Evolutionary conservation across 1,140 invertebrate species (phyloP), one percentile per base, ranked within the genome.

Genomic region (Pentalonia nigronervosa): DNA sequence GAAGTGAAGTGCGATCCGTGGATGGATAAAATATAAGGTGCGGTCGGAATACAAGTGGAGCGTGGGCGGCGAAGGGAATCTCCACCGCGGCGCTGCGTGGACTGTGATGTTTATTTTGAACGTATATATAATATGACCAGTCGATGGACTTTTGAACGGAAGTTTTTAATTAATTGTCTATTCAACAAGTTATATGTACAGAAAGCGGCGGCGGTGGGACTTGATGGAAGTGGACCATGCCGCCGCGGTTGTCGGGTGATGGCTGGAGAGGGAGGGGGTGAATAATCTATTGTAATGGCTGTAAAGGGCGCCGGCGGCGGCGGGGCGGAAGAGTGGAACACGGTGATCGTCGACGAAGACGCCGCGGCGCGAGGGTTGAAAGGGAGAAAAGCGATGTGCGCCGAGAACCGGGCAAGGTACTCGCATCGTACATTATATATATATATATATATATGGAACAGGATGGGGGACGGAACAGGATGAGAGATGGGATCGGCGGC

Each of bases 161-260:
- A 91, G 90, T 83, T 91, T 91, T 83, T 76, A 91, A 81, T 91
- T 91, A 91, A 91, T 91, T 91, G 90, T 91, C 90, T 91, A 91
- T 91, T 83, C 90, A 91, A 91, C 90, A 91, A 91, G 90, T 91
- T 76, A 45, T 88, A 88, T 50, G 20, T 34, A 50, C 21, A 88
- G 47, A 34, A 47, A n/a, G 86, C 45, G 84, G 20, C 21, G 34
- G 34, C 11, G 25, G 45, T 9, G 34, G 87, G 34, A 89, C 50
- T 56, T 36, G 48, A 89, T 89, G 87, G 30, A 89, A 89, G 56
- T 56, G n/a, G 87, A 87, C 76, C 36, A 83, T 36, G 17, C 76
- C 76, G 2, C 34, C 76, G 60, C 6, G 60, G 30, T 17, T 67
- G 47, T 48, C 87, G 9, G 48, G 20, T 34, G 21, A n/a, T 20